Evolutionary conservation across 2,888 invertebrate genomes (phyloP).

Genomic region (Synanthedon myopaeformis): DNA sequence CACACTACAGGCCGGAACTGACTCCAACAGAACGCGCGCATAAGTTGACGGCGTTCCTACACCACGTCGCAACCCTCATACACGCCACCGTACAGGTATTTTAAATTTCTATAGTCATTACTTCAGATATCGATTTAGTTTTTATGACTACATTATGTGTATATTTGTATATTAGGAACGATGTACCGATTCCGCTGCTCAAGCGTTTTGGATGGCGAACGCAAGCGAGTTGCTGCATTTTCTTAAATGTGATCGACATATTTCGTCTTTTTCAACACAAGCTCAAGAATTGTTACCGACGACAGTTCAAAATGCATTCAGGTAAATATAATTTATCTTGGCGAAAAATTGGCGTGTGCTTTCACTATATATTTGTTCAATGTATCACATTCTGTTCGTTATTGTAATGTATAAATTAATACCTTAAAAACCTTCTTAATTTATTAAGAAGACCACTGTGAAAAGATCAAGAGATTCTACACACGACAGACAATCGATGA

Average conservation of each 20-base stretch:
- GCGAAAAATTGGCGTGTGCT: no score
- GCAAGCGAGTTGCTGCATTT: slow-evolving; percentile 96
- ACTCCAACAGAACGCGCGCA: slow-evolving; percentile 93
- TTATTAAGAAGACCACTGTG: no score
- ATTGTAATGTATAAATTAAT: no score
- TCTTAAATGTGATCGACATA: slow-evolving; percentile 93
- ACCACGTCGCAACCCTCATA: slow-evolving; percentile 90
- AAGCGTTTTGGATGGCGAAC: slow-evolving; percentile 98
- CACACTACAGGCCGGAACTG: slow-evolving; percentile 92
- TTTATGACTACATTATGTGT: not conserved
- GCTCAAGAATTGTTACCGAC: slow-evolving; percentile 95
- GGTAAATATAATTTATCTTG: slow-evolving; percentile 45
- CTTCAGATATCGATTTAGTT: not conserved
- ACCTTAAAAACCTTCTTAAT: no score
- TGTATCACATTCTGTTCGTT: no score
- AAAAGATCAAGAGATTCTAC: no score
- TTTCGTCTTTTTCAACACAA: slow-evolving; percentile 91
- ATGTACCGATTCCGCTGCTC: slow-evolving; percentile 85
- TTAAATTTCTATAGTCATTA: not conserved
- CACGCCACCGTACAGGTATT: slow-evolving; percentile 84
- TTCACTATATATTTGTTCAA: no score
- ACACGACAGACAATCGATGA: no score
- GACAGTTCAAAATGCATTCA: slow-evolving; percentile 92
- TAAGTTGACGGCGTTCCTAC: slow-evolving; percentile 88
- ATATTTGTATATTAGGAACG: slow-evolving; percentile 71